Conservation (phyloP, 2,888 invertebrate genomes). For the Scaptodrosophila latifasciaeformis region DNA sequence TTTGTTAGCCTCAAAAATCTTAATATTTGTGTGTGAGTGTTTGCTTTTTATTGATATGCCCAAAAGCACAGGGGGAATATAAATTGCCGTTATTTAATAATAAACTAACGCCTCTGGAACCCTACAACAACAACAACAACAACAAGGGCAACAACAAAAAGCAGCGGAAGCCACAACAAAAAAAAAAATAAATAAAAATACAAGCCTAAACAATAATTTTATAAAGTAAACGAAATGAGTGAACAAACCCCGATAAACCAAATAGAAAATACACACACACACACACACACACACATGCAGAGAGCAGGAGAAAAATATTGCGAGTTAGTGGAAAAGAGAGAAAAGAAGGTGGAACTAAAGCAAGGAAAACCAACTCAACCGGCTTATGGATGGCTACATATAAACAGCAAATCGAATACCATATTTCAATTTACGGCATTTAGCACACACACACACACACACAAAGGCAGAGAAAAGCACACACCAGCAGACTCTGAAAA, state of each 20-base stretch:
- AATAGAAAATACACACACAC: conserved; percentile 24
- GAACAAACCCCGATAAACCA: conserved; percentile 37
- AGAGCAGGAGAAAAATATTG: conserved; percentile 7
- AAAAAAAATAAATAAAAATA: not conserved
- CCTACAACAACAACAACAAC: conserved; percentile 9
- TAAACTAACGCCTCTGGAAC: conserved; percentile 27
- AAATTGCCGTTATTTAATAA: conserved; percentile 52
- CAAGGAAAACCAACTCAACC: conserved; percentile 13
- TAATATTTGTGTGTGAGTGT: conserved; percentile 5
- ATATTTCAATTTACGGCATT: conserved; percentile 68
- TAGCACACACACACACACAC: conserved; percentile 45
- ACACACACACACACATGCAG: conserved; percentile 10
- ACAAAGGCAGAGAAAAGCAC: not conserved
- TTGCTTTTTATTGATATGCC: conserved; percentile 17
- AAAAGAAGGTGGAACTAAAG: not conserved
- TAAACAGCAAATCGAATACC: conserved; percentile 68
- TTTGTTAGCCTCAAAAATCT: too few relatives aligned
- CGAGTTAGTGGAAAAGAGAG: not conserved
- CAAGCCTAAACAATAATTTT: conserved; percentile 46
- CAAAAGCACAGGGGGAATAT: conserved; percentile 37
- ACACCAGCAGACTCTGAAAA: conserved; percentile 11
- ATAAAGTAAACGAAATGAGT: conserved; percentile 61
- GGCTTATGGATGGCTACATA: conserved; percentile 64
- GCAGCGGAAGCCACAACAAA: conserved; percentile 3
- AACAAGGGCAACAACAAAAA: not conserved